Conservation (phyloP, 2,113 vertebrate species). For the Perccottus glenii region DNA sequence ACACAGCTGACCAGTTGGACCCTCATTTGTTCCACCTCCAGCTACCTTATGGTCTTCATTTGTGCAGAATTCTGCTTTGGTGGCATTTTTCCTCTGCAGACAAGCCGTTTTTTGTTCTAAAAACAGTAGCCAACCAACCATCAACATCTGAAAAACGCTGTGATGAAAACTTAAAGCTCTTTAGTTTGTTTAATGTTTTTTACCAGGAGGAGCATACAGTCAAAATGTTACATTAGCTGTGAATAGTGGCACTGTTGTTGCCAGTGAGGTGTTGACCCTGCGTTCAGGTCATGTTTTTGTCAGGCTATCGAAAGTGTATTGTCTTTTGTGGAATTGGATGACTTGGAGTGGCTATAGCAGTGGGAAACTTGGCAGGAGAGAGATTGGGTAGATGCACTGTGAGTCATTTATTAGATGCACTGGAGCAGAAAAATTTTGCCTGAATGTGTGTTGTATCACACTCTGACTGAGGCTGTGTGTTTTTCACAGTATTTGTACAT, state of each 20-base stretch:
- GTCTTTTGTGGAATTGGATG: conserved; percentile 8
- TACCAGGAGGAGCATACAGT: background rate
- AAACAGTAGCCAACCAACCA: background rate
- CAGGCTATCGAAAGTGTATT: conserved; percentile 7
- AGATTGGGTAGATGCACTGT: background rate
- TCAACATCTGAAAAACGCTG: background rate
- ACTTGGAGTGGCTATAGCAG: conserved; percentile 24
- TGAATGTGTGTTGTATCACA: background rate
- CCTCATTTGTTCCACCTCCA: conserved; percentile 1
- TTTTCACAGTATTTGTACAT: conserved; percentile 10
- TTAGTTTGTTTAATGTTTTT: background rate
- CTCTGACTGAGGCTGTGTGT: background rate
- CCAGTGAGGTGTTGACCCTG: background rate
- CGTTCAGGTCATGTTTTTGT: conserved; percentile 25
- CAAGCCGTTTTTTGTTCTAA: background rate
- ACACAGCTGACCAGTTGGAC: conserved; percentile 28
- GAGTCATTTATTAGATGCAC: background rate
- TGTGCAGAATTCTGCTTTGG: conserved; percentile 5
- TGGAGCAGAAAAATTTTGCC: conserved; percentile 6
- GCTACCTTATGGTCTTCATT: conserved; percentile 24
- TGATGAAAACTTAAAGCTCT: background rate
- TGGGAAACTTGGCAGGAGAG: conserved; percentile 18
- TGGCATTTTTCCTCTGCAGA: conserved; percentile 14
- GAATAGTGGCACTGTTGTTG: conserved; percentile 3
- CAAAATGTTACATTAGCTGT: background rate